Percentiles rank a stretch among this genome's conserved stretches.
These are phyloP conservation scores for Caenorhabditis sinica DNA, from an alignment of 2,888 invertebrate genomes.

Conservation along the genomic window DNA sequence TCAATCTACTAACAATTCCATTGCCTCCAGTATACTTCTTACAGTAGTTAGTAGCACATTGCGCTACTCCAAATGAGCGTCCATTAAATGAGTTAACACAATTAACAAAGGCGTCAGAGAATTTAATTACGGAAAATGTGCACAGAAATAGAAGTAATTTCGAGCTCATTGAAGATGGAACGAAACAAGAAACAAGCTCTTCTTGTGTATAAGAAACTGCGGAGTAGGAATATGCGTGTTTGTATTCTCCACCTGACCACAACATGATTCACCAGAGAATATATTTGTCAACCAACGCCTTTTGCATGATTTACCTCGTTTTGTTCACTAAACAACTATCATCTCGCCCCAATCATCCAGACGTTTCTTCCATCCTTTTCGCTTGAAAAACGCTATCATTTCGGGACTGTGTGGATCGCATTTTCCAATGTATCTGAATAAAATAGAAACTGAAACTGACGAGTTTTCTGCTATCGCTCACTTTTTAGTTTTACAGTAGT, in stretches of 20 bases:
- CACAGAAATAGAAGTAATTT: constrained; percentile 1
- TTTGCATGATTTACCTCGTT: constrained; percentile 48
- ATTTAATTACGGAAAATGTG: neutral
- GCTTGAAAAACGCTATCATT: constrained; percentile 79
- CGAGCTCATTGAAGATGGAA: constrained; percentile 8
- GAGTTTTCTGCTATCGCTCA: constrained; percentile 50
- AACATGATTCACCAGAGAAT: constrained; percentile 53
- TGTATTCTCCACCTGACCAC: constrained; percentile 36
- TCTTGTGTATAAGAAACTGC: neutral
- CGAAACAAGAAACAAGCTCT: neutral
- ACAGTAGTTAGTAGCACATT: constrained; percentile 59
- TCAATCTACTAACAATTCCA: constrained; percentile 60
- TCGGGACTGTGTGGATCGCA: constrained; percentile 80
- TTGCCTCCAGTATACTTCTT: constrained; percentile 63
- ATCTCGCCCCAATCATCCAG: constrained; percentile 79
- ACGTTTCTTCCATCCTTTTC: constrained; percentile 75
- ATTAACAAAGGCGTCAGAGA: constrained; percentile 39
- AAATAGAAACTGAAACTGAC: neutral
- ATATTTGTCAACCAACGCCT: constrained; percentile 33
- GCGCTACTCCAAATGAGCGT: constrained; percentile 21
- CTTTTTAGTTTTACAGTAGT: constrained; percentile 80
- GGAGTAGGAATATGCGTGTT: neutral
- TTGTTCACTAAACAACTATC: constrained; percentile 72
- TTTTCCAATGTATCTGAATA: constrained; percentile 77
- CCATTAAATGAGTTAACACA: constrained; percentile 60